Percentiles rank a stretch among this genome's conserved stretches.
Evolutionary conservation across 1,140 invertebrate genomes (phyloP).

Genomic region (Diabrotica undecimpunctata): DNA sequence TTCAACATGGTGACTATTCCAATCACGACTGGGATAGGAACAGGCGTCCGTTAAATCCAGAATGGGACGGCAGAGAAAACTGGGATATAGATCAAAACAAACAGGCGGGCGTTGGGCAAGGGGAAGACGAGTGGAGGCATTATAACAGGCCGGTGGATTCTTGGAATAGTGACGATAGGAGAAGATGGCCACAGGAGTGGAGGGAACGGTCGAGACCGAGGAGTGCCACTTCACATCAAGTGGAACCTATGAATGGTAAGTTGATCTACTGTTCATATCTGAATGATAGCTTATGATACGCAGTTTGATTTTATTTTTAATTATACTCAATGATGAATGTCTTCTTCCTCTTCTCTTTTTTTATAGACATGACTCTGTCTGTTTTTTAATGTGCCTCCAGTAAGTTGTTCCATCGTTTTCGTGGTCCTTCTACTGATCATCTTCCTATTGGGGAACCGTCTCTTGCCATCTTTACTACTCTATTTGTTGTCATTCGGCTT

Average conservation of each 20-base stretch:
- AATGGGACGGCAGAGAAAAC: conserved; percentile 40
- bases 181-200: conserved; percentile 43
- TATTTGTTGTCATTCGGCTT: too few species aligned
- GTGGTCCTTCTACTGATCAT: too few species aligned
- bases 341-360: neutral
- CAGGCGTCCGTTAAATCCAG: conserved; percentile 32
- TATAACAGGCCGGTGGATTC: conserved; percentile 40
- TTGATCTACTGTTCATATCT: neutral
- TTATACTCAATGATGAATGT: neutral
- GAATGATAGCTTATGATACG: too few species aligned
- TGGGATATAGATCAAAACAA: conserved; percentile 30
- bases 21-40: conserved; percentile 43
- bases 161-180: conserved; percentile 40
- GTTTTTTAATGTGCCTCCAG: too few species aligned
- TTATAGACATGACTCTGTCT: too few species aligned
- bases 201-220: conserved; percentile 38
- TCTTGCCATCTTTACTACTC: too few species aligned
- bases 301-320: too few species aligned
- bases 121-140: conserved; percentile 44
- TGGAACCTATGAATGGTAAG: conserved; percentile 26
- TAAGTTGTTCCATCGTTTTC: too few species aligned
- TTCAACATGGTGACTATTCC: conserved; percentile 27
- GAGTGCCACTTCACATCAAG: conserved; percentile 36
- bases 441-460: too few species aligned
- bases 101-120: conserved; percentile 11